Evolutionary conservation across 1,140 invertebrate species (phyloP), one percentile per base, ranked within the genome.

Genomic region (Ctenoplectra terminalis): DNA sequence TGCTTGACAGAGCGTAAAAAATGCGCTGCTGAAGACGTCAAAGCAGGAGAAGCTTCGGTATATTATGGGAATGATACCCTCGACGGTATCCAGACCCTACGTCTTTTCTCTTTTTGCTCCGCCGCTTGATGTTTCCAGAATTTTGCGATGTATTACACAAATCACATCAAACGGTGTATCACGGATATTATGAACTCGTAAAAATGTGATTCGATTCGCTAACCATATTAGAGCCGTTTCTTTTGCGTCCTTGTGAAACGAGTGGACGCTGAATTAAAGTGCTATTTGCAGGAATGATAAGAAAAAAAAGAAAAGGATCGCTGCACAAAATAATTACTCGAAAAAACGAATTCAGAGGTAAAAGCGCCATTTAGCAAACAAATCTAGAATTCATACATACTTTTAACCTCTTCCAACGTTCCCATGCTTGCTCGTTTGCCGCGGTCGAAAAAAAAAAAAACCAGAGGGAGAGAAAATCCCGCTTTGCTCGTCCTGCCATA

Each of bases 1-100:
- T 82, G 79, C 82, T 56, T 43, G 71, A 34, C 69, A 50, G 69
- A 76, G 66, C 82, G 78, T 82, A 46, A 85, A 80, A 74, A 71
- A 79, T 56, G 34, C 46, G 15, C 61, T 46, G 58, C 74, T 50
- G 69, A 70, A 83, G 23, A 69, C n/a, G 72, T 58, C 70, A 56
- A 61, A 83, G 79, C 66, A 29, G 54, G 56, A 63, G 69, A 48
- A 69, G 67, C 73, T 40, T 60, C 73, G 85, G 84, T 43, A 69
- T 76, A 85, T 86, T 85, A 81, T 64, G 48, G 34, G 58, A 26
- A 73, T 31, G 43, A 40, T 73, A 46, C 5, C 7, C 37, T 31
- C 43, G 50, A 26, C 2, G 31, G 26, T 26, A 37, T 13, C 43
- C 17, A 48, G 9, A 40, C 3, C 6, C 40, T 23, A 15, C n/a